These are phyloP conservation scores for Henricia sp. DNA, from an alignment of 53 echinoderm and acorn worm species.

Conservation along the genomic window DNA sequence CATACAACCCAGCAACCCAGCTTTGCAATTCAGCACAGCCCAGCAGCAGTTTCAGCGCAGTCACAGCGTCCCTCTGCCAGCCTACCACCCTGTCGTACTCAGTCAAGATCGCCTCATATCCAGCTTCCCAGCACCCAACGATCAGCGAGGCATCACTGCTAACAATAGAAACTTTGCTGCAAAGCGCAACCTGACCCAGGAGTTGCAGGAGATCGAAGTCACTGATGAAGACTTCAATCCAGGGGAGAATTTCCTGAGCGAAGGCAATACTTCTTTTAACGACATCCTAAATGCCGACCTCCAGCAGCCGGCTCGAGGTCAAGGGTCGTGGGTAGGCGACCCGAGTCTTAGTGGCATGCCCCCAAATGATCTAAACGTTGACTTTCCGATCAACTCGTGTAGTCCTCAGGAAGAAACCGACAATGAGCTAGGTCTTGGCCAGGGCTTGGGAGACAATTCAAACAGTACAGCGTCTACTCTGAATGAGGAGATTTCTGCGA, in stretches of 20 bases:
- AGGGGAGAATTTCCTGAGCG: slow-evolving; percentile 30
- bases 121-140: slow-evolving; percentile 32
- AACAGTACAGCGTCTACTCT: slow-evolving; percentile 65
- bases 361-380: slow-evolving; percentile 31
- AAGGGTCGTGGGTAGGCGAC: slow-evolving; percentile 51
- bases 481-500: slow-evolving; percentile 52
- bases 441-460: slow-evolving; percentile 54
- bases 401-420: slow-evolving; percentile 13
- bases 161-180: slow-evolving; percentile 63
- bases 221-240: slow-evolving; percentile 61
- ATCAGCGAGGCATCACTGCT: slow-evolving; percentile 43
- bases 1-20: slow-evolving; percentile 43
- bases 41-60: slow-evolving; percentile 56
- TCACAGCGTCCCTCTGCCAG: slow-evolving; percentile 60
- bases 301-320: slow-evolving; percentile 24
- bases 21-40: slow-evolving; percentile 27
- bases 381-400: slow-evolving; percentile 38
- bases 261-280: slow-evolving; percentile 34
- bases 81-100: slow-evolving; percentile 30
- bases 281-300: slow-evolving; percentile 48
- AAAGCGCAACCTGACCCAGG: slow-evolving; percentile 67
- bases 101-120: slow-evolving; percentile 52
- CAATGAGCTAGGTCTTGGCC: slow-evolving; percentile 26
- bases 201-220: slow-evolving; percentile 64
- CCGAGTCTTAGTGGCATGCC: slow-evolving; percentile 1